Evolutionary conservation across 1,140 invertebrate species (phyloP).

Genomic region (Drosophila busckii): DNA sequence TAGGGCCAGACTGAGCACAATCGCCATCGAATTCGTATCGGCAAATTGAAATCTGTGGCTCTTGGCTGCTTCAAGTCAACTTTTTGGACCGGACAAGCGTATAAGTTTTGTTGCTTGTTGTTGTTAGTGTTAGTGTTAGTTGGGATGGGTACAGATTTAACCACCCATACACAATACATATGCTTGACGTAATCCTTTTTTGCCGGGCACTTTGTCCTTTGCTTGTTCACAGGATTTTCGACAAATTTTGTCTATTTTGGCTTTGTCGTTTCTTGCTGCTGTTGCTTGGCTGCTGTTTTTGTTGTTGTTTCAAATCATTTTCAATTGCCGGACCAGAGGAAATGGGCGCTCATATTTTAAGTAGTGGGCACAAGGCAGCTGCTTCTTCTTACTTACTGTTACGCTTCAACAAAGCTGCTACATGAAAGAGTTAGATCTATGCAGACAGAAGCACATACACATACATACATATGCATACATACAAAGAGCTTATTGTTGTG

Average conservation of each 20-base stretch:
- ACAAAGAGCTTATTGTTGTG: constrained; percentile 45
- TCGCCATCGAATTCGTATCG: constrained; percentile 68
- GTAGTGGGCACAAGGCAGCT: constrained; percentile 47
- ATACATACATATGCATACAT: constrained; percentile 14
- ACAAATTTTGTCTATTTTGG: constrained; percentile 72
- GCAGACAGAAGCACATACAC: background rate
- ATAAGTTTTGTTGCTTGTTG: constrained; percentile 48
- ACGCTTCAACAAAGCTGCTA: constrained; percentile 59
- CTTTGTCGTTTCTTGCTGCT: constrained; percentile 31
- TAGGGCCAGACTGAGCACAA: constrained; percentile 47
- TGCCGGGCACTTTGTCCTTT: constrained; percentile 63
- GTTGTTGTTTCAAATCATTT: constrained; percentile 54
- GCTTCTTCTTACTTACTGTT: constrained; percentile 66
- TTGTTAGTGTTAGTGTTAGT: background rate
- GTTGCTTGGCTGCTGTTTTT: constrained; percentile 5
- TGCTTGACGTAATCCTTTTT: constrained; percentile 76
- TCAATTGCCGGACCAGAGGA: constrained; percentile 72
- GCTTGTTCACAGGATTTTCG: constrained; percentile 73
- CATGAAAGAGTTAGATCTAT: constrained; percentile 30
- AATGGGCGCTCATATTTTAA: constrained; percentile 73
- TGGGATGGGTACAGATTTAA: constrained; percentile 27
- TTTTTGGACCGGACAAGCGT: constrained; percentile 43
- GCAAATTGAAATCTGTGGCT: constrained; percentile 67
- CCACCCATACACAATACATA: constrained; percentile 67
- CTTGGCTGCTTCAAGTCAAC: constrained; percentile 24